Percentiles rank a stretch among this genome's conserved stretches.
These are phyloP conservation scores for Opisthocomus hoazin DNA, from an alignment of 2,113 vertebrate species.

Conservation along the genomic window DNA sequence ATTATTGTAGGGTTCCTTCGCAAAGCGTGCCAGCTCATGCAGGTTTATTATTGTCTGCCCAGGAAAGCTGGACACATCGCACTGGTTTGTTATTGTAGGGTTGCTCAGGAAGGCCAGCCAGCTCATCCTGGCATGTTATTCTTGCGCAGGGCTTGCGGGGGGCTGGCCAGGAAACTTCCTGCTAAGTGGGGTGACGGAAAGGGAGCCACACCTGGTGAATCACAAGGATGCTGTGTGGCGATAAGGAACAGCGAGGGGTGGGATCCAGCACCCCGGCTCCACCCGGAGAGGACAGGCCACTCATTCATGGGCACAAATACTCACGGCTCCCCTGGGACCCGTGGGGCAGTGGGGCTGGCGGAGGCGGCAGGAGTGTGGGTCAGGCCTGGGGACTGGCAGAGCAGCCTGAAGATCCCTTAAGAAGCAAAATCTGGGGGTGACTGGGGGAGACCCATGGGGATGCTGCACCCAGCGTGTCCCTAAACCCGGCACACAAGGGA, in stretches of 20 bases:
- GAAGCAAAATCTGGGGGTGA: neutral
- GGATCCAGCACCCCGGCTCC: neutral
- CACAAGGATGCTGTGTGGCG: slow-evolving; percentile 28
- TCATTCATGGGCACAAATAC: neutral
- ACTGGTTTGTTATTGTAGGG: slow-evolving; percentile 35
- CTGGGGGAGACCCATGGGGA: neutral
- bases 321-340: neutral
- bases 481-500: neutral
- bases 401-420: neutral
- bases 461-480: neutral
- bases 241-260: slow-evolving; percentile 11
- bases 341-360: neutral
- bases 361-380: neutral
- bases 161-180: slow-evolving; percentile 48
- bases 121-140: slow-evolving; percentile 43
- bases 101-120: slow-evolving; percentile 46
- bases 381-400: neutral
- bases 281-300: neutral
- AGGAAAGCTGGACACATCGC: slow-evolving; percentile 31
- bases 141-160: slow-evolving; percentile 1
- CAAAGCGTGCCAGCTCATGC: slow-evolving; percentile 32
- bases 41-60: slow-evolving; percentile 50
- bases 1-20: neutral
- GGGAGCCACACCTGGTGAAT: slow-evolving; percentile 63
- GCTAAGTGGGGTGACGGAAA: slow-evolving; percentile 56